These are phyloP conservation scores for Urocyon cinereoargenteus DNA, from an alignment of 2,797 vertebrate species.

Conservation along the genomic window DNA sequence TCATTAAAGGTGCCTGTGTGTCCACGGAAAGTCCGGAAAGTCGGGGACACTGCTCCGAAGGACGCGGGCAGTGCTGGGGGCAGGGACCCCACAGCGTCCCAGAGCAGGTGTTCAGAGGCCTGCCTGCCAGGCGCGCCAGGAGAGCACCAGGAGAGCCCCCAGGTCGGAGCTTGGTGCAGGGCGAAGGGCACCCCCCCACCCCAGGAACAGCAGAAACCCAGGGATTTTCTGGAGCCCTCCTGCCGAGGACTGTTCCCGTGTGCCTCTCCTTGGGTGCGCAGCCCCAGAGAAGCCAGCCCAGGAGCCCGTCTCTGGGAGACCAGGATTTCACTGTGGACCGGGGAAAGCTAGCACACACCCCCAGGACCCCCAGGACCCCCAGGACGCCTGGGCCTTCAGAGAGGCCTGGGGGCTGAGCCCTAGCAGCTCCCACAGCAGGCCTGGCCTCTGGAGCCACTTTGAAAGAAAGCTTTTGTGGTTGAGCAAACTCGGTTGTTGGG, in stretches of 20 bases:
- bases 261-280: neutral
- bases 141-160: too few relatives aligned
- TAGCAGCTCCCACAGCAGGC: neutral
- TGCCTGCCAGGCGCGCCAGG: too few relatives aligned
- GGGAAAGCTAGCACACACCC: slow-evolving; percentile 45
- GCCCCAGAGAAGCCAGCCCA: neutral
- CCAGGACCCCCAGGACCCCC: neutral
- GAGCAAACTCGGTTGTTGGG: neutral
- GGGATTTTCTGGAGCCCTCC: neutral
- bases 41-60: too few relatives aligned
- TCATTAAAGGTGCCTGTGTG: too few relatives aligned
- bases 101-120: too few relatives aligned
- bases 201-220: slow-evolving; percentile 10
- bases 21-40: too few relatives aligned
- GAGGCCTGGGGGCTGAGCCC: neutral
- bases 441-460: neutral
- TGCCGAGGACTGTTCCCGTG: neutral
- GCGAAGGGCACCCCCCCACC: neutral
- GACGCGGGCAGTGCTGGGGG: too few relatives aligned
- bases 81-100: too few relatives aligned
- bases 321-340: slow-evolving; percentile 38
- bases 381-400: neutral
- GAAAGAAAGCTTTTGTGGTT: neutral
- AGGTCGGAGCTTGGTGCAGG: neutral
- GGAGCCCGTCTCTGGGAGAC: neutral